Evolutionary conservation across 2,113 vertebrate genomes (phyloP).

Genomic region (Rhineura floridana): DNA sequence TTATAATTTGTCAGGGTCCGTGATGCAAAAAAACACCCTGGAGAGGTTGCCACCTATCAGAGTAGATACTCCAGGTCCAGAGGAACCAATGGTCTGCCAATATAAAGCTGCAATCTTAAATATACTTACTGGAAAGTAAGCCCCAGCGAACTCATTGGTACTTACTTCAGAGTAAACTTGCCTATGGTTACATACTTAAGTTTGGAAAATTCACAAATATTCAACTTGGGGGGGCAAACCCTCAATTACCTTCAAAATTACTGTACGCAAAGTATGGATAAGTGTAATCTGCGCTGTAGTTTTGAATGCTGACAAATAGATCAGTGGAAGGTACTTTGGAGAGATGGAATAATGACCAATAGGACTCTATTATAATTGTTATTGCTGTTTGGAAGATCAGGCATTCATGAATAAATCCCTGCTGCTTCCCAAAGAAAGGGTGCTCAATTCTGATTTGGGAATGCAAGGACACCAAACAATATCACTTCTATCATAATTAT

Average conservation of each 20-base stretch:
- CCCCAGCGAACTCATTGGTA: too few species aligned
- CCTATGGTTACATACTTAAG: too few species aligned
- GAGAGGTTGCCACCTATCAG: too few species aligned
- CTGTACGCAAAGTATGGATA: not conserved
- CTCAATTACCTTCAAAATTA: not conserved
- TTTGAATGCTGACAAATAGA: conserved; percentile 15
- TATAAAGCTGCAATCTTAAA: too few species aligned
- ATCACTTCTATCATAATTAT: not conserved
- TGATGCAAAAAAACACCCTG: too few species aligned
- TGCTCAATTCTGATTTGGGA: not conserved
- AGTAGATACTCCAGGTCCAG: too few species aligned
- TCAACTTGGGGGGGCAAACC: not conserved
- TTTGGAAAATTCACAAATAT: too few species aligned
- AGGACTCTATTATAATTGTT: not conserved
- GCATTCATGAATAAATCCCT: not conserved
- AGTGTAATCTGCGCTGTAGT: not conserved
- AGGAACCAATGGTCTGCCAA: too few species aligned
- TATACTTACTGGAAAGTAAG: too few species aligned
- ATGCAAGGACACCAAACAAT: not conserved
- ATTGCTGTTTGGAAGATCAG: not conserved
- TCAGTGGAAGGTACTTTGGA: not conserved
- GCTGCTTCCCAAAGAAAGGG: not conserved
- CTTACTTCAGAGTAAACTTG: too few species aligned
- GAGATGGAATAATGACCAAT: not conserved
- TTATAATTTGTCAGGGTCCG: too few species aligned